Base-by-base conservation (phyloP, 2,888 invertebrate genomes). In the Glyphotaelius pellucidus region DNA sequence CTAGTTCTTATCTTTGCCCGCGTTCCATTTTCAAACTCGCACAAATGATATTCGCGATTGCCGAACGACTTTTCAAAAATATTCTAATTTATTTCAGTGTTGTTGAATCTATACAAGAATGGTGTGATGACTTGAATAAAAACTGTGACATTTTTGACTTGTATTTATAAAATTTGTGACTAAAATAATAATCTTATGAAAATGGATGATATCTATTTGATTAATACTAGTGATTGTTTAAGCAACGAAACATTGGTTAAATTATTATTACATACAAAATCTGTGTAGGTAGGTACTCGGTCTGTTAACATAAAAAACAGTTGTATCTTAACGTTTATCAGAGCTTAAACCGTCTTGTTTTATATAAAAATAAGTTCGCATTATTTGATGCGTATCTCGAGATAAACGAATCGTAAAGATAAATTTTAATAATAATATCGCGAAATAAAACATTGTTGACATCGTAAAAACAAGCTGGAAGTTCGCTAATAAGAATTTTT, bases 1-100 rank as follows among this genome's bases (percentile, higher is more conserved):
- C 86, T 47, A 30, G 47, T 42, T 42, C 11, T 32, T 83, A 25
- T 83, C 83, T 19, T 38, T 42, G 85, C 35, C 35, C 85, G 85
- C 85, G 42, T 42, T 85, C 85, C 15, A 35, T 42, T 85, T 85
- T 85, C 85, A 85, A 85, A 85, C 15, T 15, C 38, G 25, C 14
- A 15, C 80, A 89, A 67, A 79, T 79, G 35, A 15, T 86, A 38
- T 47, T 86, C n/a, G 42, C 42, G 42, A 12, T n/a, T 15, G 30
- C 42, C 86, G 47, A 30, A 9, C 85, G n/a, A 31, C n/a, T 86
- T n/a, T 30, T 86, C 25, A 86, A 86, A 86, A 42, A 52, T 1
- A 47, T 47, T 30, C 38, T 47, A 42, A 7, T 11, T 30, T 86
- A 38, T 42, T 47, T 86, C 0, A 86, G 86, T 86, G 47, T 86